Conservation (phyloP, 37 sponge, comb jelly and placozoan genomes). For the Ianthella basta region DNA sequence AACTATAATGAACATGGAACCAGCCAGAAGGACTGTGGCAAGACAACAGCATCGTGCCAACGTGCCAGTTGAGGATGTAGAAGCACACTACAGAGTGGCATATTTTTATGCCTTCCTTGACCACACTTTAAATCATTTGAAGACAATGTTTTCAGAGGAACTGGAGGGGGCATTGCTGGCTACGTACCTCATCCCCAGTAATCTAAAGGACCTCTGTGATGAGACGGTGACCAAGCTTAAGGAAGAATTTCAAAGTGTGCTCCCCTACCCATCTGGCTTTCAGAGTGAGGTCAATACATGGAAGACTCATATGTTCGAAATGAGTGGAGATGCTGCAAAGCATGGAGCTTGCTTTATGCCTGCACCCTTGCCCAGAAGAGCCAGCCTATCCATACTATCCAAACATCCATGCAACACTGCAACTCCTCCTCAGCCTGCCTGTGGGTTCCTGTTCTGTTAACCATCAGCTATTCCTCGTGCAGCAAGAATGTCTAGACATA, state of each 20-base stretch:
- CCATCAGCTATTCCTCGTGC: too few species aligned
- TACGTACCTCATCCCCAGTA: not conserved
- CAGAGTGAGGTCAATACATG: slow-evolving; percentile 30
- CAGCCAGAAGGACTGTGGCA: slow-evolving; percentile 30
- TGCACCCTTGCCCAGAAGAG: too few species aligned
- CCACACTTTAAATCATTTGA: slow-evolving; percentile 33
- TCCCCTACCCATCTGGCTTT: slow-evolving; percentile 26
- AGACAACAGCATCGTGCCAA: slow-evolving; percentile 32
- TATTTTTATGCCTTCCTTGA: slow-evolving; percentile 45
- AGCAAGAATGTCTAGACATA: too few species aligned
- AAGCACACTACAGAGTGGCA: slow-evolving; percentile 31
- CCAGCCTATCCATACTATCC: too few species aligned
- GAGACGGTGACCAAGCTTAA: not conserved
- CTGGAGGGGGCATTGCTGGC: slow-evolving; percentile 21
- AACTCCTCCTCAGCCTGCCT: too few species aligned
- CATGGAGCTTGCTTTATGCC: too few species aligned
- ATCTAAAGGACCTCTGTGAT: not conserved
- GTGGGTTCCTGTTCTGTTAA: too few species aligned
- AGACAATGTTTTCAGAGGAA: slow-evolving; percentile 28
- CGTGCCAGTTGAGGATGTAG: slow-evolving; percentile 28
- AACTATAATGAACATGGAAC: not conserved
- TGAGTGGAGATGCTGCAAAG: too few species aligned
- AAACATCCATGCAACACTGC: too few species aligned
- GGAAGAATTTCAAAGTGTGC: not conserved
- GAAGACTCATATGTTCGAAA: slow-evolving; percentile 23